Percentiles rank a stretch among this genome's conserved stretches.
Evolutionary conservation across 2,113 vertebrate genomes (phyloP).

Genomic region (Gadus macrocephalus): DNA sequence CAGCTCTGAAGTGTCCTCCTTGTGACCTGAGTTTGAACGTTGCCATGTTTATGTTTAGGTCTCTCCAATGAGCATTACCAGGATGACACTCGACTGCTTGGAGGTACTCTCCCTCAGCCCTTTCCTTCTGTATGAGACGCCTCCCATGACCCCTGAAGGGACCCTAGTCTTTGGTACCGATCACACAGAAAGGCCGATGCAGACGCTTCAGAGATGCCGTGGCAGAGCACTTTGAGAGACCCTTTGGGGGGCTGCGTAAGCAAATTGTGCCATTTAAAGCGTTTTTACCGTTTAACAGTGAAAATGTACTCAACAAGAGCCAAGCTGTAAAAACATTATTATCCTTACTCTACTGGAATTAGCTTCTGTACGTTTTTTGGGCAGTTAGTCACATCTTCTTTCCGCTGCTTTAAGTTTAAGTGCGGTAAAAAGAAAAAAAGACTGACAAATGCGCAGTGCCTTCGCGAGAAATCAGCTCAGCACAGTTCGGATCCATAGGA

Average conservation of each 20-base stretch:
- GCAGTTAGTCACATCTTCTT: too few relatives aligned
- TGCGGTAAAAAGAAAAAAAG: too few relatives aligned
- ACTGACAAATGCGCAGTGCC: too few relatives aligned
- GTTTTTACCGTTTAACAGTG: neutral
- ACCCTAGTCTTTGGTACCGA: too few relatives aligned
- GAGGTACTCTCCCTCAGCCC: constrained; percentile 71
- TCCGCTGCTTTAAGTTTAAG: too few relatives aligned
- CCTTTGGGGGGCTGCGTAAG: neutral
- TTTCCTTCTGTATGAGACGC: constrained; percentile 55
- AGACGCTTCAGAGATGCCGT: too few relatives aligned
- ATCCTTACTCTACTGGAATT: too few relatives aligned
- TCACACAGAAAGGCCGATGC: too few relatives aligned
- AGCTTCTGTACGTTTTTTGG: too few relatives aligned
- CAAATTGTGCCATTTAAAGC: neutral
- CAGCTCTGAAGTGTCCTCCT: constrained; percentile 32
- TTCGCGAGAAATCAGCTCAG: neutral
- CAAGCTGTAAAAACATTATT: too few relatives aligned
- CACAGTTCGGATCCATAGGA: constrained; percentile 9
- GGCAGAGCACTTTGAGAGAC: too few relatives aligned
- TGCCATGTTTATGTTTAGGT: constrained; percentile 78
- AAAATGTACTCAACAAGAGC: too few relatives aligned
- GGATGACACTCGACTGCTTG: constrained; percentile 76
- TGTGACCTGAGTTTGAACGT: constrained; percentile 68
- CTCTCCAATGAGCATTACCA: constrained; percentile 78
- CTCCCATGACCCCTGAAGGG: constrained; percentile 32